Base-by-base conservation (phyloP, 1,140 invertebrate species). In the Drosophila pallidifrons region DNA sequence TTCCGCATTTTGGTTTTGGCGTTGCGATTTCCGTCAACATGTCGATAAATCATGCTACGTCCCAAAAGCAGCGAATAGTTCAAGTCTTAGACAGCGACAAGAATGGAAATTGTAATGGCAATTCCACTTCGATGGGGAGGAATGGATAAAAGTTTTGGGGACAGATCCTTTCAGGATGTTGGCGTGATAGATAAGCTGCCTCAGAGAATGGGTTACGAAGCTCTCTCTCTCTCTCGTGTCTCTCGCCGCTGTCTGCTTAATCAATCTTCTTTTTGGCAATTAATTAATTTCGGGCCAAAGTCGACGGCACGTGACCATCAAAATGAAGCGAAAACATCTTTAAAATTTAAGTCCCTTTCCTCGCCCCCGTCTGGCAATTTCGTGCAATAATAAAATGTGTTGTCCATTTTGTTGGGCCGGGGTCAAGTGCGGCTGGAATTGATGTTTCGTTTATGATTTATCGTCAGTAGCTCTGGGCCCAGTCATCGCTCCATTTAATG, bases 381-480 rank as follows among this genome's bases (percentile, higher is more conserved):
- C 30, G 5, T 32, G 30, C 30, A 32, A 5, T 32, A 45, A 55
- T 45, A 6, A 65, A 55, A 65, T 65, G 25, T 45, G 63, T 47
- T 60, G 58, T 60, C 58, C 58, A 47, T 60, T 47, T 25, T 13
- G 4, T 11, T 28, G 58, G 13, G 30, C 52, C 32, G 8, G 85
- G 91, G 91, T 92, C 91, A 92, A 92, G 91, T 92, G 78, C 88
- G 89, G 77, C 91, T 92, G 91, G 85, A 92, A 83, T 91, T 92
- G 91, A 92, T 92, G 91, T 91, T 92, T 92, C 91, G 85, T 79
- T 92, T 87, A 92, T 92, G 91, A 92, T 92, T 92, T 91, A 92
- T 92, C 80, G 91, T 89, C 82, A 79, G 3, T 25, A 25, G 60
- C 30, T 32, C 30, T 70, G 52, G 7, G 72, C 70, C 75, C 61